Conservation (phyloP, 2,888 invertebrate species). For the Himalopsyche japonica region DNA sequence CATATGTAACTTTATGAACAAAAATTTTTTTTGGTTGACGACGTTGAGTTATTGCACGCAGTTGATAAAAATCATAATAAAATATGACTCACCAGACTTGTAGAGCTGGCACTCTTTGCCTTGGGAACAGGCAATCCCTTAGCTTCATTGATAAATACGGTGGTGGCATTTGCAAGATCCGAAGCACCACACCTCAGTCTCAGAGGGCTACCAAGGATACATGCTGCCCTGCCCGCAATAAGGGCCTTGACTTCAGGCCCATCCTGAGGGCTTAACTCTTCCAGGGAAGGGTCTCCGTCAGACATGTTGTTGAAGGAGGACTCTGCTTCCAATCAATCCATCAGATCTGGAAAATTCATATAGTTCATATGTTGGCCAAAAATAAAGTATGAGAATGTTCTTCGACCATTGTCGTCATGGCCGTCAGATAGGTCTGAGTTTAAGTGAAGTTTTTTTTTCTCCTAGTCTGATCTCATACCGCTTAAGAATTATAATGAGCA, state of each 20-base stretch:
- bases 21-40: too few species aligned
- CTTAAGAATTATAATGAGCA: too few species aligned
- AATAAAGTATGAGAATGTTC: too few species aligned
- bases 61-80: too few species aligned
- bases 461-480: too few species aligned
- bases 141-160: constrained; percentile 27
- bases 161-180: neutral
- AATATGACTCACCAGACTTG: neutral
- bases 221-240: neutral
- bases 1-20: too few species aligned
- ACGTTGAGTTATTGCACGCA: too few species aligned
- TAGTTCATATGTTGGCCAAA: too few species aligned
- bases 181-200: neutral
- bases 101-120: neutral
- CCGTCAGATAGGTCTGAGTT: too few species aligned
- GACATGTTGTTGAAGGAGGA: constrained; percentile 47
- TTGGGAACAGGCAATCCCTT: neutral
- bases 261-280: constrained; percentile 52
- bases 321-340: neutral
- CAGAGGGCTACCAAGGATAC: constrained; percentile 17
- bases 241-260: constrained; percentile 11
- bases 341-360: neutral
- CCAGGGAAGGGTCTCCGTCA: constrained; percentile 59
- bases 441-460: too few species aligned
- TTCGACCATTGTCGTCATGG: too few species aligned